Evolutionary conservation across 2,113 vertebrate species (phyloP), one percentile per base, ranked within the genome.

Genomic region (Sorex araneus): DNA sequence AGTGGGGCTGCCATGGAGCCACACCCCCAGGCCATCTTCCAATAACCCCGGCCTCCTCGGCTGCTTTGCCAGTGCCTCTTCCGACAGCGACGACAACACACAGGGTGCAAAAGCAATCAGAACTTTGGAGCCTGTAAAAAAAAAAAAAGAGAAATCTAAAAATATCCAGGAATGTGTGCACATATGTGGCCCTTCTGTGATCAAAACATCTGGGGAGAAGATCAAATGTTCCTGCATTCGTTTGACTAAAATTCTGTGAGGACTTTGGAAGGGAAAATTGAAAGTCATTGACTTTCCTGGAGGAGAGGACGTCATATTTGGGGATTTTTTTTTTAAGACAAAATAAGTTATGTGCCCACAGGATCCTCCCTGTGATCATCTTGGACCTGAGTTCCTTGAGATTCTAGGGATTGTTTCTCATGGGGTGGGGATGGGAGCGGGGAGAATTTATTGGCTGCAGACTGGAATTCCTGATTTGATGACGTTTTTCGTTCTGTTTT

Each of bases 161-260:
- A 98, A 98, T 98, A 98, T 88, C 95, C 87, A 95, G 94, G 97
- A 96, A 96, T 96, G 96, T 95, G 71, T 15, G 95, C 97, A 97
- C 95, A 96, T 95, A 97, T 97, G 97, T 95, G 93, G 92, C 91
- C 94, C 95, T 97, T 98, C 90, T 97, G 95, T 89, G 94, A 97
- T 89, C 47, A 0, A 19, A 98, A 98, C 98, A 98, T 98, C 98
- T 98, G 97, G 97, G 95, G 96, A 94, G 93, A 96, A 97, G 96
- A 94, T 97, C 95, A 97, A 95, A 97, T 0, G 0, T 73, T 97
- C 82, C 89, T 89, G 83, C 84, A 97, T 97, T 96, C 90, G 87
- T 94, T 92, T 93, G 90, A 95, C 95, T 95, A 87, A 96, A 96
- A 92, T 19, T 18, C 95, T 96, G 87, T 5, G 10, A 96, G 28